Evolutionary conservation across 2,797 vertebrate genomes (phyloP).

Genomic region (Cirrhinus molitorella): DNA sequence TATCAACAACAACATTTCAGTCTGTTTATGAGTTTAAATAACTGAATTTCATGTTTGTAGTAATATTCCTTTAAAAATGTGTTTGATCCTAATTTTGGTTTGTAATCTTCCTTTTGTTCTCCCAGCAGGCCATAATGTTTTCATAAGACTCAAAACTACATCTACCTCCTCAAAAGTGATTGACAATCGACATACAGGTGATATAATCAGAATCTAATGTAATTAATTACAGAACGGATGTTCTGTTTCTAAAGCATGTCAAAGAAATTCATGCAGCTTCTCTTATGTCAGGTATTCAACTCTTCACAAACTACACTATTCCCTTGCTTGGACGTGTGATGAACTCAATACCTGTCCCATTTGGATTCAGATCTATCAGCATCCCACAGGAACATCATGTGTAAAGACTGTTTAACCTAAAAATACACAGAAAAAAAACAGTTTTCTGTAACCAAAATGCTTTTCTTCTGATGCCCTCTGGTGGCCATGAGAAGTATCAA

Average conservation of each 20-base stretch:
- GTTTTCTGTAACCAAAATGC: background rate
- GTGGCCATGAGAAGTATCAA: constrained; percentile 6
- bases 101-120: background rate
- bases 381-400: background rate
- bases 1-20: background rate
- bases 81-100: no score
- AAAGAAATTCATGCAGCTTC: background rate
- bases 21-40: background rate
- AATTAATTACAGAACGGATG: background rate
- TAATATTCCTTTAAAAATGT: background rate
- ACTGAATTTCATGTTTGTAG: background rate
- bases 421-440: constrained; percentile 17
- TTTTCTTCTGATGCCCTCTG: constrained; percentile 28
- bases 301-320: background rate
- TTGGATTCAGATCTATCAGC: background rate
- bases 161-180: background rate
- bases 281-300: background rate
- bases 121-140: background rate
- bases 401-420: background rate
- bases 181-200: background rate
- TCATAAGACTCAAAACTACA: background rate
- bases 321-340: background rate
- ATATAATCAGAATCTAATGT: background rate
- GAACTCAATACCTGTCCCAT: background rate
- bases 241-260: background rate